Base-by-base conservation (phyloP, 2,888 invertebrate genomes). In the Macaria liturata region DNA sequence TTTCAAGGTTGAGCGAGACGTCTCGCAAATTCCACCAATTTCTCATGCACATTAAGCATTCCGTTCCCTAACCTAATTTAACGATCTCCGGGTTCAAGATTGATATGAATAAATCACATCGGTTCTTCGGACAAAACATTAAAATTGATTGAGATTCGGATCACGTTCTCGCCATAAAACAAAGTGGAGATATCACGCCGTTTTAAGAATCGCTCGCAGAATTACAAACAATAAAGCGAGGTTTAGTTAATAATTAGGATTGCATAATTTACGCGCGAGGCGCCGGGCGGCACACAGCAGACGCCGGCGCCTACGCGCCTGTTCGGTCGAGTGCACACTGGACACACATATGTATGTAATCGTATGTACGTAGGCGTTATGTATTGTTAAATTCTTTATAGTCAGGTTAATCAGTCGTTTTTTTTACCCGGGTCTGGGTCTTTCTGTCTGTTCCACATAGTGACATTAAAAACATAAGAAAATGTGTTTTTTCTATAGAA, bases 261-360 rank as follows among this genome's bases (percentile, higher is more conserved):
- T 75, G 71, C 71, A 72, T 77, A 75, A 77, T 73, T 71, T 71
- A 63, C 51, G 48, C 56, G 55, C 49, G 56, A 44, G 62, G 56
- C 62, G 62, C 59, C 61, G 48, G 31, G 47, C 54, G 20, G 44
- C 54, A 59, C 62, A 59, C 59, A 57, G 64, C 52, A 66, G 71
- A 72, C 74, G 77, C 69, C 75, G 64, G 66, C 68, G 67, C 59
- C 60, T 9, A 4, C 4, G 66, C 68, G 67, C 59, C 60, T 9
- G 42, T 42, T n/a, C 5, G 34, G 42, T 42, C 9, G 9, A 4
- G 8, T 9, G 9, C 42, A 42, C 42, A 42, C 42, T 5, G 42
- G 1, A 8, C 5, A 42, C 7, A 37, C 34, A 37, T 6, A 37
- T 6, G 7, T 37, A 37, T 7, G 34, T 34, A 6, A 4, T 4